Conservation (phyloP, 2,888 invertebrate genomes). For the Resseliella maxima region DNA sequence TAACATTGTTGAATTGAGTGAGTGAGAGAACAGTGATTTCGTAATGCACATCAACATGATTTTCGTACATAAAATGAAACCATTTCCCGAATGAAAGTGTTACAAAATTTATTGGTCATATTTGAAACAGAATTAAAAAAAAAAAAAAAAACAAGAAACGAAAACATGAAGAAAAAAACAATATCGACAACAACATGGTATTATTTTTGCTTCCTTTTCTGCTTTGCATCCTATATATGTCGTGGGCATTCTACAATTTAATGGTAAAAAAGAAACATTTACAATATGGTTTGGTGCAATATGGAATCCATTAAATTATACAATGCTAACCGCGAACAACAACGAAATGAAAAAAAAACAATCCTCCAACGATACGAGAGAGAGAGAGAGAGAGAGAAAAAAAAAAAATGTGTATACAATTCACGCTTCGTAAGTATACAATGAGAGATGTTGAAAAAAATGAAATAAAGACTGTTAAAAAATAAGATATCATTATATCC, state of each 20-base stretch:
- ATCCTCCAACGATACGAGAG: not conserved
- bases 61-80: not conserved
- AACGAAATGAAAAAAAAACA: not conserved
- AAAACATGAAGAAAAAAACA: no score
- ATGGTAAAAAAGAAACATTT: not conserved
- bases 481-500: slow-evolving; percentile 45
- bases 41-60: slow-evolving; percentile 12
- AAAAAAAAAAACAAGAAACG: no score
- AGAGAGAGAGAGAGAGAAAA: not conserved
- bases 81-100: slow-evolving; percentile 30
- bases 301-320: slow-evolving; percentile 20
- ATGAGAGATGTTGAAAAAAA: not conserved
- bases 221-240: not conserved
- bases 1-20: not conserved
- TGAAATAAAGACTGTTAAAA: slow-evolving; percentile 42
- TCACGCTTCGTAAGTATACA: slow-evolving; percentile 39
- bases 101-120: slow-evolving; percentile 45
- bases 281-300: slow-evolving; percentile 18
- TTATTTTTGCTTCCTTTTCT: slow-evolving; percentile 18
- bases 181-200: not conserved
- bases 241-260: not conserved
- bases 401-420: slow-evolving; percentile 21
- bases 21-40: slow-evolving; percentile 8
- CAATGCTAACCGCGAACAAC: not conserved
- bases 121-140: not conserved